Conservation (phyloP, 2,888 invertebrate genomes). For the Stomorhina lunata region DNA sequence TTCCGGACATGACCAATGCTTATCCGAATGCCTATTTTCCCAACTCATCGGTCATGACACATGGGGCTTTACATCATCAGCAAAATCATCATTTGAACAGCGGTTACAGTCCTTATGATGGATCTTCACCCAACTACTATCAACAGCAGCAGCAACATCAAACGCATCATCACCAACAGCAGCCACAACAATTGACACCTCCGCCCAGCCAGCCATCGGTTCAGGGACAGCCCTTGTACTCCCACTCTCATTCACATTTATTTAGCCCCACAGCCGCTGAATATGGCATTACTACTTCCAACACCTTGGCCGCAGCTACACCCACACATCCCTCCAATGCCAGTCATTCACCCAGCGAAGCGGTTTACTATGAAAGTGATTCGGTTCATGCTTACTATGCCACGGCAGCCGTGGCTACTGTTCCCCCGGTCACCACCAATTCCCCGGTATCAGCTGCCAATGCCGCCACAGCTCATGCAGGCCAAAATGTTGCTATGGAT, state of each 20-base stretch:
- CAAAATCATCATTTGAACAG: slow-evolving; percentile 68
- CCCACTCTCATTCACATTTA: slow-evolving; percentile 76
- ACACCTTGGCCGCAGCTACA: slow-evolving; percentile 73
- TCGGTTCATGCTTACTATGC: slow-evolving; percentile 78
- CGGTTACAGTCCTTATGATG: slow-evolving; percentile 72
- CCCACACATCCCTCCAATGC: slow-evolving; percentile 76
- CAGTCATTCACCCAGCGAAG: slow-evolving; percentile 79
- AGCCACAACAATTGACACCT: slow-evolving; percentile 68
- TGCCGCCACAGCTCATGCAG: slow-evolving; percentile 70
- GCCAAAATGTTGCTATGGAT: slow-evolving; percentile 71
- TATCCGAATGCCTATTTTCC: slow-evolving; percentile 75
- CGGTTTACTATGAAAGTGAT: slow-evolving; percentile 78
- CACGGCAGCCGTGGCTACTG: slow-evolving; percentile 75
- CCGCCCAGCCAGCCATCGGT: slow-evolving; percentile 66
- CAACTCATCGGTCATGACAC: slow-evolving; percentile 61
- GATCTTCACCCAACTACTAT: slow-evolving; percentile 71
- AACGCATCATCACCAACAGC: slow-evolving; percentile 65
- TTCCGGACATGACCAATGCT: slow-evolving; percentile 71
- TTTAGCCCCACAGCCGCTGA: slow-evolving; percentile 80
- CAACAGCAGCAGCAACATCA: slow-evolving; percentile 66
- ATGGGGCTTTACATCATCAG: slow-evolving; percentile 68
- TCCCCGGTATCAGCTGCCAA: slow-evolving; percentile 73
- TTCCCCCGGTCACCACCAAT: slow-evolving; percentile 72
- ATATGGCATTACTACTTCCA: slow-evolving; percentile 78
- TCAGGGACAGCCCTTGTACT: slow-evolving; percentile 72